phyloP scores from a whole-genome alignment of 2,888 invertebrate genomes.

The Ernsta delagoae region DNA sequence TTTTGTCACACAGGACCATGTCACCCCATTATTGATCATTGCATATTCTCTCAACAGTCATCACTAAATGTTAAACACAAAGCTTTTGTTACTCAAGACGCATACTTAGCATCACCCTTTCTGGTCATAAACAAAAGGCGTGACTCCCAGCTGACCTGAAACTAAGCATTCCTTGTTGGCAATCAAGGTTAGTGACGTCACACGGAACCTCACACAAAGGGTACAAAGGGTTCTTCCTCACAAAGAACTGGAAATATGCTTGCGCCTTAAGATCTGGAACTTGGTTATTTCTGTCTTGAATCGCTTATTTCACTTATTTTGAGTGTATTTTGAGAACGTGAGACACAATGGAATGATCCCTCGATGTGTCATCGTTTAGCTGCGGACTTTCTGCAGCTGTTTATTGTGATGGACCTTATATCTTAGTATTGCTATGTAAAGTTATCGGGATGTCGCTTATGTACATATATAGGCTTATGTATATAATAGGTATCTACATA shows the following conservation, averaged over 20 bases:
- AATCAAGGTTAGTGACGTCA: conserved; percentile 16
- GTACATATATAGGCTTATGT: too few relatives aligned
- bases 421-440: too few relatives aligned
- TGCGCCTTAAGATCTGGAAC: neutral
- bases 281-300: neutral
- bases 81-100: neutral
- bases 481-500: too few relatives aligned
- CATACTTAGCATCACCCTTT: neutral
- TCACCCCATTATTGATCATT: too few relatives aligned
- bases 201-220: conserved; percentile 8
- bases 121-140: neutral
- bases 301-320: neutral
- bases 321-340: neutral
- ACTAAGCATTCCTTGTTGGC: conserved; percentile 21
- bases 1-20: too few relatives aligned
- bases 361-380: neutral
- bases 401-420: too few relatives aligned
- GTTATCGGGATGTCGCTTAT: too few relatives aligned
- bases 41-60: too few relatives aligned
- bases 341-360: neutral
- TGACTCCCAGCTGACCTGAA: conserved; percentile 17
- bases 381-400: neutral
- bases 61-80: neutral
- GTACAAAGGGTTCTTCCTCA: neutral
- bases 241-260: neutral